These are phyloP conservation scores for Struthio camelus DNA, from an alignment of 2,113 vertebrate genomes.

Conservation along the genomic window DNA sequence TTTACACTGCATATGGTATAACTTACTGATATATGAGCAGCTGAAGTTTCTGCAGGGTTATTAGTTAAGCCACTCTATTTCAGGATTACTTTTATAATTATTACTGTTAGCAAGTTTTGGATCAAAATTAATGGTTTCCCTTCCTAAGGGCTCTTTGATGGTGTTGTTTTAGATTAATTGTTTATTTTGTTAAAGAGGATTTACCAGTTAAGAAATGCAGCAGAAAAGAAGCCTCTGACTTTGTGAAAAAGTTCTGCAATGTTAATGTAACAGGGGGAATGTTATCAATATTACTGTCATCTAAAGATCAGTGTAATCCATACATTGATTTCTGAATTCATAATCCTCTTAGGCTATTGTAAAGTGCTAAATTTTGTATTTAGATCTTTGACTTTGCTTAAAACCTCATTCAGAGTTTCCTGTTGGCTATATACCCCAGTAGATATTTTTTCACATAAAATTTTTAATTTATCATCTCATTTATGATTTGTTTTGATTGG, in stretches of 20 bases:
- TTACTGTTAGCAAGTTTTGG: not conserved
- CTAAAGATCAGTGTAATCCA: not conserved
- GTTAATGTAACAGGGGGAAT: not conserved
- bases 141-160: not conserved
- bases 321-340: not conserved
- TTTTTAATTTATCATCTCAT: fast-evolving
- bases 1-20: not conserved
- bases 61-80: not conserved
- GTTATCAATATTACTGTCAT: not conserved
- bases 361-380: not conserved
- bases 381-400: not conserved
- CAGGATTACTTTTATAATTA: not conserved
- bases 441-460: not conserved
- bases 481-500: not conserved
- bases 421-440: not conserved
- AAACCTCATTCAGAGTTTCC: not conserved
- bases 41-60: not conserved
- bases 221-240: slow-evolving; percentile 2
- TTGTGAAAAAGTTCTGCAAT: not conserved
- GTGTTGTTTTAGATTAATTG: not conserved
- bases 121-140: not conserved
- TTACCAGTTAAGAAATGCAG: not conserved
- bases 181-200: not conserved
- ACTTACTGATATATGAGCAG: not conserved
- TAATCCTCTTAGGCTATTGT: not conserved